A percentile compares a stretch with the other conserved stretches of the same genome.
phyloP scores from a whole-genome alignment of 2,888 invertebrate species.

The Syrista parreyssii region DNA sequence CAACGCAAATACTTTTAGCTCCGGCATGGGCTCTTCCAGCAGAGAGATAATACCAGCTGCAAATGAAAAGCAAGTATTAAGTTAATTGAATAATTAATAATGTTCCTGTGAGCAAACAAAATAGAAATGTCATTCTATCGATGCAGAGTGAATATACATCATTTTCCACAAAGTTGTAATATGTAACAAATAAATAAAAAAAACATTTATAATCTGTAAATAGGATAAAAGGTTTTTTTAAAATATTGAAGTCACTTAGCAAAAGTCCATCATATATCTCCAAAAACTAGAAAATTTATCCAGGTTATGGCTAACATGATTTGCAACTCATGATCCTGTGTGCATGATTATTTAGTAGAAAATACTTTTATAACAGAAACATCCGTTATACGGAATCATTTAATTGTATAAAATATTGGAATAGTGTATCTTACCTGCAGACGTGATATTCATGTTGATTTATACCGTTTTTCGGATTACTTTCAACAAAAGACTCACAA shows the following conservation, averaged over 20 bases:
- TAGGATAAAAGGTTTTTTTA: background rate
- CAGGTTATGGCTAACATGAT: conserved; percentile 52
- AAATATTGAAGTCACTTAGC: background rate
- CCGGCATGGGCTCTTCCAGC: conserved; percentile 92
- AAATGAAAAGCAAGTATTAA: background rate
- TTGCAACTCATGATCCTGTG: conserved; percentile 55
- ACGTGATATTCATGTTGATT: conserved; percentile 65
- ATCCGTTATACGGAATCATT: background rate
- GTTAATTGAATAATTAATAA: background rate
- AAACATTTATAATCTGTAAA: conserved; percentile 7
- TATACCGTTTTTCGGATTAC: conserved; percentile 10
- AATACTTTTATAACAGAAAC: background rate
- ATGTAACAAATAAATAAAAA: background rate
- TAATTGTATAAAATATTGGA: background rate
- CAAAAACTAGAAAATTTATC: conserved; percentile 7
- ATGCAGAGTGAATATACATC: background rate
- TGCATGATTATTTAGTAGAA: conserved; percentile 2
- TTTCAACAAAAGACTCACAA: conserved; percentile 16
- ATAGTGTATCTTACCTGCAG: conserved; percentile 56
- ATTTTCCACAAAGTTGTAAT: background rate
- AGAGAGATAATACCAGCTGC: conserved; percentile 94
- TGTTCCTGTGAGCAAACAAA: background rate
- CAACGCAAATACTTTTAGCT: conserved; percentile 93
- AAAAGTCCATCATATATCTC: background rate
- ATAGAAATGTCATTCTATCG: background rate